Evolutionary conservation across 2,888 invertebrate species (phyloP), one percentile per base, ranked within the genome.

Genomic region (Netelia virgata): DNA sequence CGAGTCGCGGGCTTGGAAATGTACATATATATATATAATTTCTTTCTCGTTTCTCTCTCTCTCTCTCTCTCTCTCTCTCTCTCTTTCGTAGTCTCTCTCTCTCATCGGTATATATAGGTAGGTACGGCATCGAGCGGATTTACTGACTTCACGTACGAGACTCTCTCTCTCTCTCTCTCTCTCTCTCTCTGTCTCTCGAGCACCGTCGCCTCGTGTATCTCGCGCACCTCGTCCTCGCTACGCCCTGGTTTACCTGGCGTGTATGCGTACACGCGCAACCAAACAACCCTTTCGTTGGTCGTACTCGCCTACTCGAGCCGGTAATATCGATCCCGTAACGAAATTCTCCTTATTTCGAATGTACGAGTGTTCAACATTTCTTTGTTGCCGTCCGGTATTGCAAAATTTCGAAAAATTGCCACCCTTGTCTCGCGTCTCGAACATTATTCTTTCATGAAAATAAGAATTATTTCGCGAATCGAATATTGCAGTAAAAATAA

Each of bases 191-290:
- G 23, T 50, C 41, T 57, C 16, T 47, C 36, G 3, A 36, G 14
- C n/a, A 50, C 16, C 43, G 16, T 6, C 20, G 36, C 18, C 23
- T 53, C 43, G 28, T 28, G 28, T 28, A 28, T 3, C 28, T 28
- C 28, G 28, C 74, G 57, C 66, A 63, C 61, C 68, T 61, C 63
- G 23, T 78, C 20, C 50, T 50, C 36, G 50, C 36, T 14, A 6
- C 68, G 43, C 68, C 16, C 47, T 8, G 18, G 68, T 70, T 69
- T 77, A 76, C 73, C 73, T 64, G 69, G 66, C 80, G 86, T 82
- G 78, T 83, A 79, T 68, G 73, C 85, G 87, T 88, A 86, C 89
- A 85, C 87, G 86, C 88, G 85, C 86, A 86, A 28, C 90, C 90
- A 92, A 92, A 91, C 91, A 91, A 53, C 53, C 14, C n/a, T 53